These are phyloP conservation scores for Ostrea edulis DNA, from an alignment of 1,140 invertebrate genomes.

Conservation along the genomic window DNA sequence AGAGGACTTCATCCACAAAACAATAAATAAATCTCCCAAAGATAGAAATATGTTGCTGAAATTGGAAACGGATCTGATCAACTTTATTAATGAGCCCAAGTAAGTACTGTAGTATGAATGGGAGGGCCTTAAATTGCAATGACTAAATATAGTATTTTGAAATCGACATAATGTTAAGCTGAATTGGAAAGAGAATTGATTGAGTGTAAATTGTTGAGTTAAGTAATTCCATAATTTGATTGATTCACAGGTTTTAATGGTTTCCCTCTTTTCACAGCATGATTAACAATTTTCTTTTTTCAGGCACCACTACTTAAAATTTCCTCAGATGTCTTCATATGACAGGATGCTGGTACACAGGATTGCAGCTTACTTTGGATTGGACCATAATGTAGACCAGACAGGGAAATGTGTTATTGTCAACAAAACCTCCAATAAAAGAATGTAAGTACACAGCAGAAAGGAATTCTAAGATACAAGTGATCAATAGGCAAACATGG, in stretches of 20 bases:
- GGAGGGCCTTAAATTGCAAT: no score
- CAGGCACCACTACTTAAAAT: slow-evolving; percentile 87
- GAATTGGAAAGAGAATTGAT: not conserved
- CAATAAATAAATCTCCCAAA: slow-evolving; percentile 93
- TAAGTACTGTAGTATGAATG: slow-evolving; percentile 75
- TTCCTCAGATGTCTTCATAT: slow-evolving; percentile 95
- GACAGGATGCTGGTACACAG: slow-evolving; percentile 96
- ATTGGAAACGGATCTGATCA: slow-evolving; percentile 92
- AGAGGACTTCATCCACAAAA: slow-evolving; percentile 92
- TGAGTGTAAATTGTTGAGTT: not conserved
- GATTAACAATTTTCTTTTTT: slow-evolving; percentile 44
- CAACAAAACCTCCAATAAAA: slow-evolving; percentile 87
- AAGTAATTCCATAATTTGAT: no score
- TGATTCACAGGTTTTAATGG: no score
- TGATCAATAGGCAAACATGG: no score
- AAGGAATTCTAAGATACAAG: no score
- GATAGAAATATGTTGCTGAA: slow-evolving; percentile 91
- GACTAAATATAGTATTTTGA: no score
- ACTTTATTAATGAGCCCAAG: slow-evolving; percentile 90
- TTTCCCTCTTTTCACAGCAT: no score
- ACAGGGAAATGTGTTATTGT: slow-evolving; percentile 92
- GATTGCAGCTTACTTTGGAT: slow-evolving; percentile 93
- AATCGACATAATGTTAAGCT: no score
- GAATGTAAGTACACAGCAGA: slow-evolving; percentile 81
- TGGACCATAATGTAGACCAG: slow-evolving; percentile 95